phyloP scores from a whole-genome alignment of 2,797 vertebrate genomes.

The Poecilia velifera region DNA sequence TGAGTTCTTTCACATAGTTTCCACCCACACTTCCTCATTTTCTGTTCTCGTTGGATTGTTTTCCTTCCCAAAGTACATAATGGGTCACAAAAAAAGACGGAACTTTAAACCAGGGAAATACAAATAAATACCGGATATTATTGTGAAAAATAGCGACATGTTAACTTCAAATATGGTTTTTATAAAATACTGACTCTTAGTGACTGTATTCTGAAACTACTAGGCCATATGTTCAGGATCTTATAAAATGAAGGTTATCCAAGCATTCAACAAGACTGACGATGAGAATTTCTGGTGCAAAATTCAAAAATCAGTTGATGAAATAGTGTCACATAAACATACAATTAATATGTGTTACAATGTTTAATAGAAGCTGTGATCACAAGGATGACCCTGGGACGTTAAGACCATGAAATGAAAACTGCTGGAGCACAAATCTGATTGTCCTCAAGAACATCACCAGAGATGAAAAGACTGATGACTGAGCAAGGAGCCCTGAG shows the following conservation, averaged over 20 bases:
- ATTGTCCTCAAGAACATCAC: background rate
- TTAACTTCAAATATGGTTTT: background rate
- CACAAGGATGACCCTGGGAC: background rate
- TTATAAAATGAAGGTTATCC: background rate
- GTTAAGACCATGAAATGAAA: background rate
- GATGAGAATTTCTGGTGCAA: background rate
- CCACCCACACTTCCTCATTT: slow-evolving; percentile 27
- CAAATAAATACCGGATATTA: background rate
- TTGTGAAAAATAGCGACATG: background rate
- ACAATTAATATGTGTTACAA: background rate
- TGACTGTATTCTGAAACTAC: background rate
- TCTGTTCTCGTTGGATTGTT: slow-evolving; percentile 4
- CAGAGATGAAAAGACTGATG: background rate
- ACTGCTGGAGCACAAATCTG: background rate
- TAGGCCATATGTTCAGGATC: background rate
- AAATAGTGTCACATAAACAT: background rate
- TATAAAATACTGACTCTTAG: background rate
- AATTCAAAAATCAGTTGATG: background rate
- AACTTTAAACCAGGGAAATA: background rate
- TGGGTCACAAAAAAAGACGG: slow-evolving; percentile 6
- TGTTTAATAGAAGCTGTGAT: background rate
- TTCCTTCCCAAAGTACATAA: slow-evolving; percentile 13
- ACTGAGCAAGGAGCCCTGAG: background rate
- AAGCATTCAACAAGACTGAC: background rate
- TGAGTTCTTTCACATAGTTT: slow-evolving; percentile 16